These are phyloP conservation scores for Micromesistius poutassou DNA, from an alignment of 2,797 vertebrate genomes.

Conservation along the genomic window DNA sequence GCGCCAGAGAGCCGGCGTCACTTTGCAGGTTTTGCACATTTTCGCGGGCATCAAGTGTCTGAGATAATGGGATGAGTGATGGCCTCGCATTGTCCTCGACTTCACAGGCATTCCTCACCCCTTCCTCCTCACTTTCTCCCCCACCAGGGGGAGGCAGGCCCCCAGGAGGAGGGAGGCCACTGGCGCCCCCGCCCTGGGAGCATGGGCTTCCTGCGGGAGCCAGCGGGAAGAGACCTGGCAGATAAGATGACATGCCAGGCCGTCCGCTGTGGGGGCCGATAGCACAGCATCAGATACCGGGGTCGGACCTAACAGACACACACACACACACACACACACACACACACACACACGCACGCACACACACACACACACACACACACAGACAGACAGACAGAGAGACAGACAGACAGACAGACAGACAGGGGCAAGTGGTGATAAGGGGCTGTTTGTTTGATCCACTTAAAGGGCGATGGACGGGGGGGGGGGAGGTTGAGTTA, in stretches of 20 bases:
- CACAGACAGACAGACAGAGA: conserved; percentile 63
- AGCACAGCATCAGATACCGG: conserved; percentile 68
- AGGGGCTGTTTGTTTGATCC: conserved; percentile 64
- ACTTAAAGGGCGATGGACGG: conserved; percentile 56
- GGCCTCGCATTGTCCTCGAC: background rate
- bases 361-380: conserved; percentile 31
- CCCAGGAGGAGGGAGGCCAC: too few species aligned
- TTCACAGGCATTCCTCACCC: conserved; percentile 24
- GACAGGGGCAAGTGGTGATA: conserved; percentile 65
- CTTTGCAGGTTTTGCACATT: background rate
- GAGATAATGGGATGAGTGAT: background rate
- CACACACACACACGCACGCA: conserved; percentile 62
- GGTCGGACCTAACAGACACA: too few species aligned
- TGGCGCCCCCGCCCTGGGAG: conserved; percentile 45
- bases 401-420: too few species aligned
- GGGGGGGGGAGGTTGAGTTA: conserved; percentile 20
- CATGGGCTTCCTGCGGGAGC: conserved; percentile 68
- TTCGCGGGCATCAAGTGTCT: background rate
- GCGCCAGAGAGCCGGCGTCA: background rate
- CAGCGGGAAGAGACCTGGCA: conserved; percentile 64
- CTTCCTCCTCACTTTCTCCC: conserved; percentile 14
- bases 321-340: conserved; percentile 19
- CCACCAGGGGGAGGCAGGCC: too few species aligned
- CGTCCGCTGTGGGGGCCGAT: conserved; percentile 66
- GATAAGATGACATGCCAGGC: conserved; percentile 70